Percentiles rank a stretch among this genome's conserved stretches.
Evolutionary conservation across 1,140 invertebrate species (phyloP).

Genomic region (Cardiocondyla obscurior): DNA sequence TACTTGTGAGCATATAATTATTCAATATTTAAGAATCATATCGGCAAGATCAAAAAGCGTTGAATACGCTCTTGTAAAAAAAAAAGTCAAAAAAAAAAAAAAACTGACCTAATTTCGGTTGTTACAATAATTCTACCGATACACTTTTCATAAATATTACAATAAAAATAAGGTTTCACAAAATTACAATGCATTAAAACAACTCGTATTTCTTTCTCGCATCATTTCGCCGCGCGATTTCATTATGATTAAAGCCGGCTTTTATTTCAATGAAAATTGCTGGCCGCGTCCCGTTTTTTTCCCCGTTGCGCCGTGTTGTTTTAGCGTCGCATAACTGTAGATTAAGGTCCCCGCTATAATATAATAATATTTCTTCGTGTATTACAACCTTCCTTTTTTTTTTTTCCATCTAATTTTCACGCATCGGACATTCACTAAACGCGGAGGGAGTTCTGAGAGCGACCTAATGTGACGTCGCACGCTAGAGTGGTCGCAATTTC

Average conservation of each 20-base stretch:
- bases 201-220: background rate
- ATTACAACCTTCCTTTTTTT: background rate
- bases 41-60: constrained; percentile 17
- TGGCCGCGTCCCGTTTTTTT: background rate
- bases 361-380: background rate
- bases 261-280: background rate
- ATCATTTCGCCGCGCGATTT: background rate
- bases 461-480: constrained; percentile 60
- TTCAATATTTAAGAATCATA: constrained; percentile 63
- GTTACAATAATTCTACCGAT: background rate
- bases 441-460: constrained; percentile 52
- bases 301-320: background rate
- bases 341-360: background rate
- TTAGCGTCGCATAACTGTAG: background rate
- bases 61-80: background rate
- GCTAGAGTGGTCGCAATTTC: constrained; percentile 63
- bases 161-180: background rate
- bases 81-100: background rate
- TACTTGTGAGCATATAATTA: constrained; percentile 52
- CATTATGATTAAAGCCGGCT: background rate
- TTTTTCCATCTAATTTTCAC: background rate
- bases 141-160: constrained; percentile 7
- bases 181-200: background rate
- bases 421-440: background rate
- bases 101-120: background rate